Conservation (phyloP, 1,140 invertebrate species). For the Rhagoletis pomonella region DNA sequence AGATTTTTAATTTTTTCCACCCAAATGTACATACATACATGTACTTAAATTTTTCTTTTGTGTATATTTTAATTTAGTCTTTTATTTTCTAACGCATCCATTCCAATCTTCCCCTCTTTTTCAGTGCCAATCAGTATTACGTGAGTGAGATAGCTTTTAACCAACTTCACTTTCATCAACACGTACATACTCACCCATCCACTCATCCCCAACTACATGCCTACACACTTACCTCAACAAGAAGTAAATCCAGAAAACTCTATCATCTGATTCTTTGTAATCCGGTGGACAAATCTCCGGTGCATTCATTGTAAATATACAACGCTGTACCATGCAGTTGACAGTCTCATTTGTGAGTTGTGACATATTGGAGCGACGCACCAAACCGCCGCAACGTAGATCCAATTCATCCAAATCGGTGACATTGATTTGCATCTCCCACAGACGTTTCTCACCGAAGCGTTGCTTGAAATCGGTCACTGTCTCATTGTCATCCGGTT, state of each 20-base stretch:
- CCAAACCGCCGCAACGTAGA: slow-evolving; percentile 81
- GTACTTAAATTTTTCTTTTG: too few relatives aligned
- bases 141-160: neutral
- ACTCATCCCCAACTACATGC: too few relatives aligned
- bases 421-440: slow-evolving; percentile 80
- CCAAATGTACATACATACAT: too few relatives aligned
- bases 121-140: too few relatives aligned
- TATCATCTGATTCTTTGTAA: slow-evolving; percentile 82
- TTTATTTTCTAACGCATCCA: too few relatives aligned
- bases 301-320: slow-evolving; percentile 78
- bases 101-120: too few relatives aligned
- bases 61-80: too few relatives aligned
- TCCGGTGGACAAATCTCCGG: slow-evolving; percentile 84
- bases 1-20: too few relatives aligned
- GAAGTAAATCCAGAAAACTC: slow-evolving; percentile 88
- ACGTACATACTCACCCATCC: too few relatives aligned
- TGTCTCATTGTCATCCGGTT: slow-evolving; percentile 80
- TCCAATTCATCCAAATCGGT: slow-evolving; percentile 82
- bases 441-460: slow-evolving; percentile 79
- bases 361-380: slow-evolving; percentile 79
- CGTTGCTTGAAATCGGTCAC: slow-evolving; percentile 81
- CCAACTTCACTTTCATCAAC: neutral
- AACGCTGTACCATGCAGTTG: slow-evolving; percentile 83
- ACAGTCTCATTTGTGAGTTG: slow-evolving; percentile 76
- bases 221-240: slow-evolving; percentile 74